Evolutionary conservation across 2,797 vertebrate genomes (phyloP), one percentile per base, ranked within the genome.

Genomic region (Trachops cirrhosus): DNA sequence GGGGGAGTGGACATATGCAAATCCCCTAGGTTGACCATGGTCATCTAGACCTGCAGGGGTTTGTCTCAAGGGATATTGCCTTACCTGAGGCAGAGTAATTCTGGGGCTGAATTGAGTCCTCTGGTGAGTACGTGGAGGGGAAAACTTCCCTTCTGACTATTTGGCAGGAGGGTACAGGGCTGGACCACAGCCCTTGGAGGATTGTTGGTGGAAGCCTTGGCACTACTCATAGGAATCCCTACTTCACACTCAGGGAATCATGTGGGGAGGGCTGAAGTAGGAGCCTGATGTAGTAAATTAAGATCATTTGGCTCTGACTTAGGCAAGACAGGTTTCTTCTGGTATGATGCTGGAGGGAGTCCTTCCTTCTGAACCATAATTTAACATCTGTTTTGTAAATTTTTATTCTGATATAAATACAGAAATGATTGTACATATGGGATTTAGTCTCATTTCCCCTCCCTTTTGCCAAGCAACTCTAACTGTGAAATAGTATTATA

Each of bases 1-100:
- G 24, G 34, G 2, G 1, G 2, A 9, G 18, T 74, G 19, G 19
- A 6, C 2, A 18, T 7, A 44, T n/a, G 32, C 26, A 44, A 4
- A 15, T 16, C 32, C 29, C 22, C 12, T 18, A 16, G 88, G 19
- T 3, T n/a, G 74, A 8, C n/a, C 10, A 5, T 37, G 19, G 21
- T 39, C n/a, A 21, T 62, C 74, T 22, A 57, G 9, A 24, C 19
- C 18, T 29, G 37, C 19, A 6, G 54, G 46, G 9, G 21, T 26
- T 73, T 74, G 9, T 62, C 54, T 57, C 16, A 54, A 29, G 0
- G 2, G 19, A 24, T 6, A 39, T 8, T n/a, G 21, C 19, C 4
- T 24, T 26, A 24, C 46, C 39, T 54, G 32, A 10, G 12, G n/a
- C 9, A 32, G 37, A 86, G 67, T 3, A 15, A 54, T 9, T 14